Evolutionary conservation across 2,888 invertebrate genomes (phyloP).

Genomic region (Eupithecia centaureata): DNA sequence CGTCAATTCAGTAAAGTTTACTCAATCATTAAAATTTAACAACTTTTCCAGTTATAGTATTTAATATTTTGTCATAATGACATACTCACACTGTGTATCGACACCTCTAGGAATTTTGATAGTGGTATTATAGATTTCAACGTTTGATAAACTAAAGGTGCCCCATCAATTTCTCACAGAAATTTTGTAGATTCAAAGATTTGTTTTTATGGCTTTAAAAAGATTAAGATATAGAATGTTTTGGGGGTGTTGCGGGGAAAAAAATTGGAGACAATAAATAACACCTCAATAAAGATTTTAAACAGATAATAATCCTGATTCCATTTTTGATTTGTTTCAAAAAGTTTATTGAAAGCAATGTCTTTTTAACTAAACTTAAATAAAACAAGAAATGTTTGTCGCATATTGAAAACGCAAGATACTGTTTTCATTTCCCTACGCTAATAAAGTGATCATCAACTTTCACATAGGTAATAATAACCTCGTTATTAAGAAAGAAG

Average conservation of each 20-base stretch:
- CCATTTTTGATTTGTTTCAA: background rate
- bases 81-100: conserved; percentile 75
- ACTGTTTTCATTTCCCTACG: background rate
- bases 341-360: background rate
- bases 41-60: conserved; percentile 3
- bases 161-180: conserved; percentile 81
- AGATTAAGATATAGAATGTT: conserved; percentile 81
- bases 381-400: background rate
- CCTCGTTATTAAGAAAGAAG: conserved; percentile 23
- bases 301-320: conserved; percentile 10
- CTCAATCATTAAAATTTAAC: background rate
- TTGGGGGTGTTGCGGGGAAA: conserved; percentile 66
- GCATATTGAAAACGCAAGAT: too few species aligned
- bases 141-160: conserved; percentile 71
- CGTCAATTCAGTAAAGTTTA: background rate
- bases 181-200: conserved; percentile 81
- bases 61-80: conserved; percentile 35
- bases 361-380: background rate
- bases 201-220: conserved; percentile 77
- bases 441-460: conserved; percentile 5
- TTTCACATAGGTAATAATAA: conserved; percentile 19
- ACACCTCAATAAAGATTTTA: conserved; percentile 61
- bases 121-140: conserved; percentile 69
- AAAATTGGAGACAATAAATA: conserved; percentile 72
- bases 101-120: conserved; percentile 83